Conservation (phyloP, 2,888 invertebrate species). For the Pandemis cinnamomeana region DNA sequence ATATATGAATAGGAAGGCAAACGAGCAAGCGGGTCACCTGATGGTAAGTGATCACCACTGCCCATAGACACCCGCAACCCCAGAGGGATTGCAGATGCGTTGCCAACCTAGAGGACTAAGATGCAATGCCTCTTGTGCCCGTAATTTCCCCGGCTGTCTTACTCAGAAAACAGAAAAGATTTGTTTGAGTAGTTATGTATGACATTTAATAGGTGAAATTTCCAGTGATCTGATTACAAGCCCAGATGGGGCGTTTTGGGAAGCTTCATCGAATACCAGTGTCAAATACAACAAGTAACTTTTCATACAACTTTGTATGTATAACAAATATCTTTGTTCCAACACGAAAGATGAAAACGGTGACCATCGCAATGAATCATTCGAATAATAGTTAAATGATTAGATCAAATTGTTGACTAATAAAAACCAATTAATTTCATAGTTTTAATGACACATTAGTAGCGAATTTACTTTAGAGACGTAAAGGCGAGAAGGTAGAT, state of each 20-base stretch:
- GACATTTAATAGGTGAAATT: background rate
- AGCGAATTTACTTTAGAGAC: conserved; percentile 30
- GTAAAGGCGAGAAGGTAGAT: conserved; percentile 14
- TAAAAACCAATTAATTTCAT: conserved; percentile 22
- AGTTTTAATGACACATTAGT: conserved; percentile 19
- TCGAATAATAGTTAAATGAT: conserved; percentile 43
- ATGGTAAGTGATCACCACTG: too few relatives aligned
- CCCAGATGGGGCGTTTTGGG: conserved; percentile 2
- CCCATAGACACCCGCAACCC: too few relatives aligned
- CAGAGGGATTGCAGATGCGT: too few relatives aligned
- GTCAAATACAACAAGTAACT: background rate
- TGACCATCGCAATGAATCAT: conserved; percentile 7
- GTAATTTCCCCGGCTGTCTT: too few relatives aligned
- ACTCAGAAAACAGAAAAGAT: background rate
- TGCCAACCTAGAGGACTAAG: too few relatives aligned
- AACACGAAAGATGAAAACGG: background rate
- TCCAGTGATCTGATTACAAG: conserved; percentile 11
- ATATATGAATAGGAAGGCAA: too few relatives aligned
- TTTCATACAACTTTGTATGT: too few relatives aligned
- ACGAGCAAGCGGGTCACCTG: too few relatives aligned
- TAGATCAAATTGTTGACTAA: conserved; percentile 46
- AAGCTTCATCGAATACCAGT: background rate
- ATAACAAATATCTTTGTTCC: background rate
- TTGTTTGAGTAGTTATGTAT: background rate
- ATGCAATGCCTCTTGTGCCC: too few relatives aligned